Evolutionary conservation across 2,888 invertebrate species (phyloP).

Genomic region (Scaptomyza cyrtandrae): DNA sequence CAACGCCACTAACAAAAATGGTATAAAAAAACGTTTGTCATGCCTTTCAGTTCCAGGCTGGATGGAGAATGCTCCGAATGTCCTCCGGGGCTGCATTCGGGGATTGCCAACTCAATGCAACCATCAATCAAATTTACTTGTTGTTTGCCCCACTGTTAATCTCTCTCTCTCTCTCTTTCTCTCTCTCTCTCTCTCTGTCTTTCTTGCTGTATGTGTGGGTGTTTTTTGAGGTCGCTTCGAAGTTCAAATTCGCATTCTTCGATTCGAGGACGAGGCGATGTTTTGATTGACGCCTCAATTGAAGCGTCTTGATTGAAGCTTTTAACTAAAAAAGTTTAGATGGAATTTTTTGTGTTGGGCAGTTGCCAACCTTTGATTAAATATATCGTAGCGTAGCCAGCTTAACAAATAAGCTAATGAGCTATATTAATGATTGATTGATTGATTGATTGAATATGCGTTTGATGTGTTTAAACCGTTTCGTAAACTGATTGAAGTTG

Average conservation of each 20-base stretch:
- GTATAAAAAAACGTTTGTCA: slow-evolving; percentile 59
- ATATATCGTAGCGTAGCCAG: not conserved
- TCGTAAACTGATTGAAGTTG: not conserved
- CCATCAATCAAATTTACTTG: slow-evolving; percentile 69
- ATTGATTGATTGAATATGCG: slow-evolving; percentile 32
- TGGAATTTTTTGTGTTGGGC: not conserved
- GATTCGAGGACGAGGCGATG: slow-evolving; percentile 17
- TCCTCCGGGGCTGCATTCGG: slow-evolving; percentile 55
- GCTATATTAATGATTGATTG: slow-evolving; percentile 38
- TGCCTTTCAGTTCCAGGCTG: slow-evolving; percentile 52
- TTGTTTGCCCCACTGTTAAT: slow-evolving; percentile 33
- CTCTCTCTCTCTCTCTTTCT: too few species aligned
- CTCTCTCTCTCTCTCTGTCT: too few species aligned
- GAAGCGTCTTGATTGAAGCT: slow-evolving; percentile 52
- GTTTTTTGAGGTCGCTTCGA: slow-evolving; percentile 38
- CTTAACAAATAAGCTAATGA: slow-evolving; percentile 45
- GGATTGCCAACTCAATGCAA: slow-evolving; percentile 70
- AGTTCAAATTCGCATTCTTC: slow-evolving; percentile 40
- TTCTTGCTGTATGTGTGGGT: slow-evolving; percentile 23
- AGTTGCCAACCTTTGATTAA: slow-evolving; percentile 8
- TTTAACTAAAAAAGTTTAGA: slow-evolving; percentile 10
- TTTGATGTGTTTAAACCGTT: slow-evolving; percentile 5
- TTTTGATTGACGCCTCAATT: slow-evolving; percentile 62
- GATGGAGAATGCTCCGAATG: slow-evolving; percentile 16
- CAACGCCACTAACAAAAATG: slow-evolving; percentile 11